Conservation (phyloP, 2,888 invertebrate genomes). For the Pilophorus perplexus region DNA sequence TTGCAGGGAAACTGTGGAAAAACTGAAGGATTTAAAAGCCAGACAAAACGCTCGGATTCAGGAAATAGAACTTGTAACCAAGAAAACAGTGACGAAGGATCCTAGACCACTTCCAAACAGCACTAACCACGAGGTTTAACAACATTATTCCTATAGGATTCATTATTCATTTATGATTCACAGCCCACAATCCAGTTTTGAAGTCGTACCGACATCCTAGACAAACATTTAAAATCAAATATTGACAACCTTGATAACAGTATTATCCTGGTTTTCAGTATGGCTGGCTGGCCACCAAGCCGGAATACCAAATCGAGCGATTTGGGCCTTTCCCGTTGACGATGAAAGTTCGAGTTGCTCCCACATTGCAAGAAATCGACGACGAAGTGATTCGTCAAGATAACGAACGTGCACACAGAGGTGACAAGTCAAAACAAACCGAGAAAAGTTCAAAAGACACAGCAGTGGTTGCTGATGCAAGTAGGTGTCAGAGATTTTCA, state of each 20-base stretch:
- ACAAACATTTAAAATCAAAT: too few species aligned
- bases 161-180: not conserved
- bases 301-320: slow-evolving; percentile 45
- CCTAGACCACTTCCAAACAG: slow-evolving; percentile 27
- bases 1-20: slow-evolving; percentile 20
- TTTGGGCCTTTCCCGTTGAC: slow-evolving; percentile 45
- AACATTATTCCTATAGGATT: too few species aligned
- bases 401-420: not conserved
- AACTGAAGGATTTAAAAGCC: slow-evolving; percentile 32
- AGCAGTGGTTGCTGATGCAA: too few species aligned
- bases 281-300: slow-evolving; percentile 44
- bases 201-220: too few species aligned
- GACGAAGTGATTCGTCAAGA: slow-evolving; percentile 3
- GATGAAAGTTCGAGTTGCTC: slow-evolving; percentile 13
- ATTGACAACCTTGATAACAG: not conserved
- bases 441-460: not conserved
- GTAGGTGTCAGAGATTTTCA: too few species aligned
- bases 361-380: not conserved
- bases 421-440: not conserved
- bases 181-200: too few species aligned
- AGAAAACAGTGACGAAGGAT: too few species aligned
- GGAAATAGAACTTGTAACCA: not conserved
- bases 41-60: slow-evolving; percentile 3
- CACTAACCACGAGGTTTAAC: slow-evolving; percentile 34
- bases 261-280: slow-evolving; percentile 35